Base-by-base conservation (phyloP, 2,113 vertebrate species). In the Tachysurus vachellii region DNA sequence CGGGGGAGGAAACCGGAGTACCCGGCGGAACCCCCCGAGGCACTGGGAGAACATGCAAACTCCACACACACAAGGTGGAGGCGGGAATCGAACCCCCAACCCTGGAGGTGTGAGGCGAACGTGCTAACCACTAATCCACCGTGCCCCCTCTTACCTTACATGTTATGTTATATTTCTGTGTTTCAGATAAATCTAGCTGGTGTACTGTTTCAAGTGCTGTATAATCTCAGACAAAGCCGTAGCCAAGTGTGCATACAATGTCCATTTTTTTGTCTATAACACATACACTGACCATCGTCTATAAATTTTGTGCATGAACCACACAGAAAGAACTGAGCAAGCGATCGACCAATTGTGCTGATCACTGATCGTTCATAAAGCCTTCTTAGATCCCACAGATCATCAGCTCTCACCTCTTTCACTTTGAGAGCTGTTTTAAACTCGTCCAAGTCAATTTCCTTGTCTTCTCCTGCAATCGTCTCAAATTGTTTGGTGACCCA, bases 361-460 rank as follows among this genome's bases (percentile, higher is more conserved):
- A 9, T n/a, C 12, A 2, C 3, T 47, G 17, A 73, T 73, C 28
- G 0, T 13, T 17, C 28, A 75, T 23, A 6, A 75, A 75, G 4
- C 36, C 36, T 2, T 53, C 23, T 47, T 64, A 56, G 54, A n/a
- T n/a, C 56, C 77, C 36, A 42, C 68, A 26, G 4, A 17, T 17
- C 13, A 23, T 59, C 70, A 80, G n/a, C 70, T 12, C 94, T 94
- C 89, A 96, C 97, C 97, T 98, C 97, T 94, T 97, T 98, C 86
- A 98, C 95, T 26, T 96, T 96, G 7, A 98, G 95, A 0, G 96
- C 96, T 0, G 92, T 90, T 89, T 96, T 97, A 89, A 98, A 98
- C 90, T 96, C 95, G 0, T 96, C 93, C 83, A 97, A 50, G 90
- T 92, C 50, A 23, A 98, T 98, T 86, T 97, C 96, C 82, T 93